Evolutionary conservation across 2,888 invertebrate species (phyloP).

Genomic region (Allacma fusca): DNA sequence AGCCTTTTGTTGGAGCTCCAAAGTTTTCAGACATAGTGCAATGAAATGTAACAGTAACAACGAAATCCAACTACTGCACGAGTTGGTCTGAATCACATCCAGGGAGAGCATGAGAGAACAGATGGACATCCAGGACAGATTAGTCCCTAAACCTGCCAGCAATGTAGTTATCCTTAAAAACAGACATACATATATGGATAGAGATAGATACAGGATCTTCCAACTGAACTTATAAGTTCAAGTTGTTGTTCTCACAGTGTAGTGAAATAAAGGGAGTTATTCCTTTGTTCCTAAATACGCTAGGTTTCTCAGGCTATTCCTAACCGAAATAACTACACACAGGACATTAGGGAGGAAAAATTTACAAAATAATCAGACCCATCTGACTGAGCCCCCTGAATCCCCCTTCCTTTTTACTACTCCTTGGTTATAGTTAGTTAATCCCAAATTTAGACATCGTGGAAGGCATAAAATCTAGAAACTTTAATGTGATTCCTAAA

Average conservation of each 20-base stretch:
- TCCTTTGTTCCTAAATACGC: neutral
- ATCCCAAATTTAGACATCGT: no score
- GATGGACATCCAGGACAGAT: constrained; percentile 13
- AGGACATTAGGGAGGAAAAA: no score
- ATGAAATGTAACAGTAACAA: constrained; percentile 8
- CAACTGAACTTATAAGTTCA: constrained; percentile 5
- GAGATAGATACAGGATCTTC: no score
- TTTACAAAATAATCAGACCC: no score
- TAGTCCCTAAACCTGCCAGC: neutral
- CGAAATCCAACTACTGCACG: neutral
- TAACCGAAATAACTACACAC: neutral
- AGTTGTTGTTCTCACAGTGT: neutral
- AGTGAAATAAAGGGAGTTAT: neutral
- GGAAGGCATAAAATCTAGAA: no score
- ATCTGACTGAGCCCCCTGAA: no score
- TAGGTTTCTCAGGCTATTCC: neutral
- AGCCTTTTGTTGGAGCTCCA: neutral
- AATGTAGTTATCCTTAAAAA: neutral
- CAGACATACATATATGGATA: no score
- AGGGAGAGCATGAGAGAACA: neutral
- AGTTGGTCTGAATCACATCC: neutral
- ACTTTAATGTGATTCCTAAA: no score
- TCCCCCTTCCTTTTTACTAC: no score
- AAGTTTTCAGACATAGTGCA: neutral
- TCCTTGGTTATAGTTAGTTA: no score